phyloP scores from a whole-genome alignment of 2,888 invertebrate genomes.

The Habroteleia sp. region DNA sequence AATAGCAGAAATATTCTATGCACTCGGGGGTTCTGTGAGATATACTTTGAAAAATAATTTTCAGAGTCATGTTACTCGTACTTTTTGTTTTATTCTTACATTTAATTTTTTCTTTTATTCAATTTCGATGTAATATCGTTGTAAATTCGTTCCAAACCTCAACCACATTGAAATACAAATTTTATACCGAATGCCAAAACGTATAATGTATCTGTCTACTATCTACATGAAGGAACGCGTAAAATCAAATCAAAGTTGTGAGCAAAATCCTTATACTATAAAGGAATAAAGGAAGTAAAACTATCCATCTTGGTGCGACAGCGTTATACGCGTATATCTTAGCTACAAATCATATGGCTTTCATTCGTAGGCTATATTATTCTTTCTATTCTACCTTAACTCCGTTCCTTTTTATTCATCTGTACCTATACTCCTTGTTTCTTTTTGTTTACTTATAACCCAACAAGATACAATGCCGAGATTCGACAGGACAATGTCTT shows the following conservation, averaged over 20 bases:
- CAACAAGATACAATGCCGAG: constrained; percentile 53
- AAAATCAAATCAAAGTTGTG: constrained; percentile 46
- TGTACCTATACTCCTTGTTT: constrained; percentile 18
- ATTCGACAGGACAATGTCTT: constrained; percentile 70
- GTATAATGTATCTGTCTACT: too few species aligned
- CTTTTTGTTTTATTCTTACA: too few species aligned
- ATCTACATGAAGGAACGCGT: constrained; percentile 12
- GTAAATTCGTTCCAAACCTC: too few species aligned
- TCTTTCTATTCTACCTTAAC: constrained; percentile 28
- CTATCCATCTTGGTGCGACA: constrained; percentile 68
- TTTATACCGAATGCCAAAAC: too few species aligned
- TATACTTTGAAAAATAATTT: too few species aligned
- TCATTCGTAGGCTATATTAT: constrained; percentile 48
- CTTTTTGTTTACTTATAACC: constrained; percentile 47
- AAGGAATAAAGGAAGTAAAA: constrained; percentile 54
- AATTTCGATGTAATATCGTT: too few species aligned
- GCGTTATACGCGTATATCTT: constrained; percentile 64
- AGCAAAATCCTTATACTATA: constrained; percentile 32
- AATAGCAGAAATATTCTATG: too few species aligned
- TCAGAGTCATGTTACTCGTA: too few species aligned
- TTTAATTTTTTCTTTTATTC: too few species aligned
- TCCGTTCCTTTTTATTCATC: constrained; percentile 23
- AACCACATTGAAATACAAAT: too few species aligned
- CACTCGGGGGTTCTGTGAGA: too few species aligned
- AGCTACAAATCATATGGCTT: constrained; percentile 68